Conservation (phyloP, 2,113 vertebrate genomes). For the Arothron firmamentum region DNA sequence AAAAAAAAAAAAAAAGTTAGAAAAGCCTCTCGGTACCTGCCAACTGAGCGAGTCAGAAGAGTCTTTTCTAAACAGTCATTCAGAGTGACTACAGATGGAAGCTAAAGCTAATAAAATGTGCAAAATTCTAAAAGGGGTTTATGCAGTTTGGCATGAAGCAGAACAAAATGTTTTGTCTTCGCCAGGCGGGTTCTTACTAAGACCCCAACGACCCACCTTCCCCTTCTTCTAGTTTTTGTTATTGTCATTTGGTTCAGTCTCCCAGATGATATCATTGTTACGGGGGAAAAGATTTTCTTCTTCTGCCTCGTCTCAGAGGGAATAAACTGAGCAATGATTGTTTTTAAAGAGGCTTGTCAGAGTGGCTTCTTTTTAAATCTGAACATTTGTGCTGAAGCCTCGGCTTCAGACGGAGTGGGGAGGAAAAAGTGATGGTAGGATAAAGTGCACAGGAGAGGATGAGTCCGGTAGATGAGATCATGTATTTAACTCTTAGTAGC, state of each 20-base stretch:
- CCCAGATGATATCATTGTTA: neutral
- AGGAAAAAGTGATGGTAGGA: neutral
- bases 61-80: no score
- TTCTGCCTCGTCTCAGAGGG: neutral
- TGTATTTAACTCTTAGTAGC: constrained; percentile 24
- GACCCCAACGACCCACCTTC: neutral
- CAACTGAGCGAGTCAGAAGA: no score
- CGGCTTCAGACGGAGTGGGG: neutral
- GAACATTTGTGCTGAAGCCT: neutral
- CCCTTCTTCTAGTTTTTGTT: neutral
- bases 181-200: neutral
- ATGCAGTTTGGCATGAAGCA: no score
- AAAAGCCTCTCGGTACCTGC: no score
- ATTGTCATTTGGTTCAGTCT: neutral
- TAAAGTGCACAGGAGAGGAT: neutral
- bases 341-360: neutral
- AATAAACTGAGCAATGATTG: neutral
- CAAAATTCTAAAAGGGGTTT: no score
- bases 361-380: neutral
- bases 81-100: no score
- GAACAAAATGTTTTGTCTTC: no score
- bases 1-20: no score
- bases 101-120: no score
- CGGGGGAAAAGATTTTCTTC: neutral
- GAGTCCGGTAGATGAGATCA: constrained; percentile 17